These are phyloP conservation scores for Centroberyx gerrardi DNA, from an alignment of 2,797 vertebrate genomes.

Conservation along the genomic window DNA sequence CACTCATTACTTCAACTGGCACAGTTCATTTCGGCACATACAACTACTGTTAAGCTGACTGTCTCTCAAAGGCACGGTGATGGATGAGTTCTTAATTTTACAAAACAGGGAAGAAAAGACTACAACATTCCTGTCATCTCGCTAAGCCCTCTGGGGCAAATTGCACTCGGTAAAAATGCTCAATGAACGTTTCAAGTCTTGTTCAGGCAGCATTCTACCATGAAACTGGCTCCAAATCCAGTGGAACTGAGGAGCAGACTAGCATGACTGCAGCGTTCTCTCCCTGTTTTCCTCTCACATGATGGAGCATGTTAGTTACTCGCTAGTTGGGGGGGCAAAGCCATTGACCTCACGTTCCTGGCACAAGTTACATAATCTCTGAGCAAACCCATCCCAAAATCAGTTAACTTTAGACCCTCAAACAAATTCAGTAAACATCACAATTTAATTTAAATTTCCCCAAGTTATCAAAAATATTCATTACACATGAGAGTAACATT, in stretches of 20 bases:
- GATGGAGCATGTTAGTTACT: conserved; percentile 53
- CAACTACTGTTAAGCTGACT: conserved; percentile 30
- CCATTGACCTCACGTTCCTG: conserved; percentile 55
- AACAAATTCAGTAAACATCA: conserved; percentile 30
- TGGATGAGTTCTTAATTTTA: conserved; percentile 38
- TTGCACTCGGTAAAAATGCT: conserved; percentile 1
- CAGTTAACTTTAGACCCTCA: conserved; percentile 12
- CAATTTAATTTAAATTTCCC: not conserved
- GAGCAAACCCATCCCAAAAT: conserved; percentile 32
- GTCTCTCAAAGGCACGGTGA: conserved; percentile 54
- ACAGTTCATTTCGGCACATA: conserved; percentile 63
- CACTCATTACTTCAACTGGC: conserved; percentile 48
- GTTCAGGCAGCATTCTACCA: conserved; percentile 57
- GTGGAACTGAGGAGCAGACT: conserved; percentile 41
- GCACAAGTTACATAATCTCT: conserved; percentile 13
- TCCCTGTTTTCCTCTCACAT: conserved; percentile 42
- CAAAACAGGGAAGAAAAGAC: conserved; percentile 46
- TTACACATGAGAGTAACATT: conserved; percentile 50
- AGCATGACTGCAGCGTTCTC: conserved; percentile 42
- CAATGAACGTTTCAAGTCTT: conserved; percentile 67
- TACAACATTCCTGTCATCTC: not conserved
- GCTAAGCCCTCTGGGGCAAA: conserved; percentile 6
- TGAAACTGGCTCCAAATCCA: conserved; percentile 44
- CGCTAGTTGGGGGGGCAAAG: conserved; percentile 36
- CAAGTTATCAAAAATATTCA: conserved; percentile 25